Base-by-base conservation (phyloP, 2,797 vertebrate genomes). In the Hydrocynus forskahlii region DNA sequence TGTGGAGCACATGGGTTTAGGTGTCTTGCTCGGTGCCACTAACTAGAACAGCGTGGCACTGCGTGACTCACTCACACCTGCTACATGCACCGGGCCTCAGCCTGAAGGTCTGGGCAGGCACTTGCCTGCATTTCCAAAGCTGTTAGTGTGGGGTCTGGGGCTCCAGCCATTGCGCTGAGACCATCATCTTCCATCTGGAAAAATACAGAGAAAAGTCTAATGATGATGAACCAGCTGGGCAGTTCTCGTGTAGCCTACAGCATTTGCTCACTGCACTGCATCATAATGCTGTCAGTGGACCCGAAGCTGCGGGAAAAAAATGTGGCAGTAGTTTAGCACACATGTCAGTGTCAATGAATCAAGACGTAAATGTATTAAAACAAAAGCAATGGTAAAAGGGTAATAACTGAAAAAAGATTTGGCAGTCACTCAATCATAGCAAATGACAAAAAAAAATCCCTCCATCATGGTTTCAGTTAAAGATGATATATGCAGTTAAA, bases 121-220 rank as follows among this genome's bases (percentile, higher is more conserved):
- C 29, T 43, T 13, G 6, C 8, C 50, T 40, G 16, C 12, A 64
- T 43, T 38, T 59, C 35, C 21, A 40, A 73, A 45, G 29, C n/a
- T 45, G 35, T 57, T 29, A 23, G 19, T 23, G 21, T 40, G 6
- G 5, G 57, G 29, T 70, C 66, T 60, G 55, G 9, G 35, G 57
- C 64, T 54, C 45, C 48, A 50, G 79, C 66, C 55, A 75, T 40
- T 35, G 10, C 12, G 9, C 45, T 7, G 2, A 25, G 48, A 55
- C 48, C 35, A 40, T 57, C 19, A 64, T 43, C 35, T 40, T 40
- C 57, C 7, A 54, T 74, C 35, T 64, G 60, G 48, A 79, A 81
- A 78, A 63, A 78, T 48, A 60, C 45, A 57, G 43, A 63, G 62
- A 70, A 81, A 67, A 54, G 0, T 35, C 21, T 29, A 68, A 62